phyloP scores from a whole-genome alignment of 64 coral and sea anemone species.

The Montipora cactus region DNA sequence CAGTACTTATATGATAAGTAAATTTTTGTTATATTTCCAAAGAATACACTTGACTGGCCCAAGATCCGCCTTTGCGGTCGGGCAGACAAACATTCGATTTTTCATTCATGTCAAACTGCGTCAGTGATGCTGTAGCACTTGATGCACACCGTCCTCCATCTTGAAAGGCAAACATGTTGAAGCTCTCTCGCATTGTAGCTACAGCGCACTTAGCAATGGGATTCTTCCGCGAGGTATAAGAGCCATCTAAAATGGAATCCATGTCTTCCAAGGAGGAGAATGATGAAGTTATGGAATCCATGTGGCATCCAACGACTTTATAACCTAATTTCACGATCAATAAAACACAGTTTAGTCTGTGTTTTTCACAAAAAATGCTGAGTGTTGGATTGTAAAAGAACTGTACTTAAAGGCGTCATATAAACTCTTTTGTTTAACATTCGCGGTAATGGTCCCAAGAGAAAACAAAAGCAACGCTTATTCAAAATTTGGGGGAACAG shows the following conservation, averaged over 20 bases:
- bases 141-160: conserved; percentile 33
- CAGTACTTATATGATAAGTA: no score
- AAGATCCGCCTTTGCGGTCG: conserved; percentile 12
- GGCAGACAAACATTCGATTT: neutral
- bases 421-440: no score
- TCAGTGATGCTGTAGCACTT: neutral
- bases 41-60: conserved; percentile 28
- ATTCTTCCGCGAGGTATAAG: neutral
- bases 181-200: neutral
- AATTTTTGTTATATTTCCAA: neutral
- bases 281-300: neutral
- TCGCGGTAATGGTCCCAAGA: no score
- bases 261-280: neutral
- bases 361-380: no score
- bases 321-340: neutral
- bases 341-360: neutral
- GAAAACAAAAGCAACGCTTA: no score
- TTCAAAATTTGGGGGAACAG: no score
- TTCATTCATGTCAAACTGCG: conserved; percentile 8
- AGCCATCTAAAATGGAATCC: neutral
- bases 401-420: no score
- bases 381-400: no score
- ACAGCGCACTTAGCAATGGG: neutral
- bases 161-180: conserved; percentile 14
- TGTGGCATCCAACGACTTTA: neutral